These are phyloP conservation scores for Lordiphosa mommai DNA, from an alignment of 1,140 invertebrate species.

Conservation along the genomic window DNA sequence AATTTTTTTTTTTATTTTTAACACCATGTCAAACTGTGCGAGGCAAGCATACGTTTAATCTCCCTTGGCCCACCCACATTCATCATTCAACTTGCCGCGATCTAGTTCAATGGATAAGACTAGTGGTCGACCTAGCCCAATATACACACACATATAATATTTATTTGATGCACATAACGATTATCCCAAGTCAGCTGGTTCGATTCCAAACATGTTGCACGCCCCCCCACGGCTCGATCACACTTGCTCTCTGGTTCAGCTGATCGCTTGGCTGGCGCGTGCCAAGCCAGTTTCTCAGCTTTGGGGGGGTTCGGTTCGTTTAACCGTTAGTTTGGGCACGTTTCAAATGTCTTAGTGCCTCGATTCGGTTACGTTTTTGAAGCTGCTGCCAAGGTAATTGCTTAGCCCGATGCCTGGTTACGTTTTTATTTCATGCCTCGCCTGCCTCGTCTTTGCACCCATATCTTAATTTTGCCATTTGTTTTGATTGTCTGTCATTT, in stretches of 20 bases:
- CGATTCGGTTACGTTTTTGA: slow-evolving; percentile 9
- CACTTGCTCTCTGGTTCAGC: background rate
- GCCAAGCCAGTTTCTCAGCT: slow-evolving; percentile 32
- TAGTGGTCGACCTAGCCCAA: too few species aligned
- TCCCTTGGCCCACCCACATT: too few species aligned
- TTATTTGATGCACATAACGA: too few species aligned
- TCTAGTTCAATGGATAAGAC: too few species aligned
- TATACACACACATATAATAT: too few species aligned
- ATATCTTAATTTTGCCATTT: slow-evolving; percentile 21
- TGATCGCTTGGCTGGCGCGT: slow-evolving; percentile 29
- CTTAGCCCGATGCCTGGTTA: slow-evolving; percentile 36
- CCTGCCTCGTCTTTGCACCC: background rate
- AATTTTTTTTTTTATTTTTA: too few species aligned
- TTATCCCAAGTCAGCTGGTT: too few species aligned
- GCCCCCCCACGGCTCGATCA: slow-evolving; percentile 2
- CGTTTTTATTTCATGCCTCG: slow-evolving; percentile 15
- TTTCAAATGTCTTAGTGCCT: slow-evolving; percentile 8
- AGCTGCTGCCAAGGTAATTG: slow-evolving; percentile 34
- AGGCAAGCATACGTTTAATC: too few species aligned
- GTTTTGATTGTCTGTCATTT: slow-evolving; percentile 29
- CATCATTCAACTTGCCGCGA: too few species aligned
- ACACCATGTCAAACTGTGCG: too few species aligned
- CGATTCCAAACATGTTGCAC: slow-evolving; percentile 21
- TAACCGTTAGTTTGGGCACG: slow-evolving; percentile 29
- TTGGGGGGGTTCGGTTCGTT: slow-evolving; percentile 28